These are phyloP conservation scores for Amphibalanus amphitrite DNA, from an alignment of 1,140 invertebrate species.

Conservation along the genomic window DNA sequence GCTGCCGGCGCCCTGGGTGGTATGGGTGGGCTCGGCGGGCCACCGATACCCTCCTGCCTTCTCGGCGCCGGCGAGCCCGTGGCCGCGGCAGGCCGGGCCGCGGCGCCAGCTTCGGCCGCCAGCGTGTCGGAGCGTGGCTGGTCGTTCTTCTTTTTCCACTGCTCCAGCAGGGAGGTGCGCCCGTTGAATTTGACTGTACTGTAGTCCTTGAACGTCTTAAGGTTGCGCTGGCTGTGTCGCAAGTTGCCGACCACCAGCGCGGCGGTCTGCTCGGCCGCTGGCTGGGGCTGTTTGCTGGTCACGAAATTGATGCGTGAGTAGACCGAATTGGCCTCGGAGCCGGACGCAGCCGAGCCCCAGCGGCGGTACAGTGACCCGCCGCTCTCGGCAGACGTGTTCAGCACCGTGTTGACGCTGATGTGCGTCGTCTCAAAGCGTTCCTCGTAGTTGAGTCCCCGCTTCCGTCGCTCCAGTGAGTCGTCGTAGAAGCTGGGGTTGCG, in stretches of 20 bases:
- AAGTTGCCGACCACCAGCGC: not conserved
- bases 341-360: not conserved
- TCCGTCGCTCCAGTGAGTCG: not conserved
- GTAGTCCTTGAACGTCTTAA: constrained; percentile 5
- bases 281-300: not conserved
- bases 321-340: not conserved
- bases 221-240: not conserved
- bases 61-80: not conserved
- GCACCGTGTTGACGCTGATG: not conserved
- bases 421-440: constrained; percentile 1
- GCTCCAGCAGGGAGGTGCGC: not conserved
- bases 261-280: not conserved
- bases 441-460: not conserved
- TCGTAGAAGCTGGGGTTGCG: not conserved
- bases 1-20: not conserved
- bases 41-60: not conserved
- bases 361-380: not conserved
- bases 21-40: not conserved
- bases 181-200: not conserved
- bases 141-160: not conserved
- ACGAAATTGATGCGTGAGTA: not conserved
- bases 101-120: not conserved
- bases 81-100: not conserved
- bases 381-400: not conserved
- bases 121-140: not conserved